Evolutionary conservation across 2,888 invertebrate species (phyloP).

Genomic region (Keiferia lycopersicella): DNA sequence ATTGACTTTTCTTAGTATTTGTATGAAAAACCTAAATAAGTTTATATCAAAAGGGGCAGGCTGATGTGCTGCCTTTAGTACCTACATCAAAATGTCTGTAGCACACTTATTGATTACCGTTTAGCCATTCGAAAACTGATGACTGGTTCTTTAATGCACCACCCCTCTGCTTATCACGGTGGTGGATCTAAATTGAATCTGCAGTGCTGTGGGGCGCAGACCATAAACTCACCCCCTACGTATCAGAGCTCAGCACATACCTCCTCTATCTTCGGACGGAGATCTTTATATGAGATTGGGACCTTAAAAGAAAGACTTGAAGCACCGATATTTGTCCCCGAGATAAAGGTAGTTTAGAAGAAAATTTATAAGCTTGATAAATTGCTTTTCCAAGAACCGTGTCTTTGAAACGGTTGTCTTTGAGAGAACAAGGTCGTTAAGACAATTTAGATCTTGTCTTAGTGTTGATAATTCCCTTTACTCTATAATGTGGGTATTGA

Average conservation of each 20-base stretch:
- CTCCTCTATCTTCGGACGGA: slow-evolving; percentile 37
- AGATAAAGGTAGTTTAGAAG: slow-evolving; percentile 20
- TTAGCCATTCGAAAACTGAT: slow-evolving; percentile 29
- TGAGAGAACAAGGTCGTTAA: slow-evolving; percentile 1
- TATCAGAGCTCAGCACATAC: slow-evolving; percentile 33
- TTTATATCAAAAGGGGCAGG: too few relatives aligned
- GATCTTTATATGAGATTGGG: slow-evolving; percentile 39
- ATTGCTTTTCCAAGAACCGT: slow-evolving; percentile 13
- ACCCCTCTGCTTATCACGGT: slow-evolving; percentile 58
- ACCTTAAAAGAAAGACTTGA: slow-evolving; percentile 33
- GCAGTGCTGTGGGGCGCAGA: slow-evolving; percentile 58
- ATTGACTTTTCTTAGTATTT: too few relatives aligned
- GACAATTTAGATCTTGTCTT: neutral
- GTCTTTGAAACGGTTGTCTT: slow-evolving; percentile 16
- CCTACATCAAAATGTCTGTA: neutral
- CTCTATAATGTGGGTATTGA: neutral
- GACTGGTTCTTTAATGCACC: slow-evolving; percentile 31
- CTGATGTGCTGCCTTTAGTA: too few relatives aligned
- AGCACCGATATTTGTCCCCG: slow-evolving; percentile 11
- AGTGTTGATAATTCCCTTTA: neutral
- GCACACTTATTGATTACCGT: slow-evolving; percentile 28
- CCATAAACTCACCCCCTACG: slow-evolving; percentile 60
- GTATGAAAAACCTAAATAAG: too few relatives aligned
- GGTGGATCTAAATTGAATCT: slow-evolving; percentile 77
- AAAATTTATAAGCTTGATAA: slow-evolving; percentile 19